Evolutionary conservation across 1,140 invertebrate species (phyloP), one percentile per base, ranked within the genome.

Genomic region (Leucophenga varia): DNA sequence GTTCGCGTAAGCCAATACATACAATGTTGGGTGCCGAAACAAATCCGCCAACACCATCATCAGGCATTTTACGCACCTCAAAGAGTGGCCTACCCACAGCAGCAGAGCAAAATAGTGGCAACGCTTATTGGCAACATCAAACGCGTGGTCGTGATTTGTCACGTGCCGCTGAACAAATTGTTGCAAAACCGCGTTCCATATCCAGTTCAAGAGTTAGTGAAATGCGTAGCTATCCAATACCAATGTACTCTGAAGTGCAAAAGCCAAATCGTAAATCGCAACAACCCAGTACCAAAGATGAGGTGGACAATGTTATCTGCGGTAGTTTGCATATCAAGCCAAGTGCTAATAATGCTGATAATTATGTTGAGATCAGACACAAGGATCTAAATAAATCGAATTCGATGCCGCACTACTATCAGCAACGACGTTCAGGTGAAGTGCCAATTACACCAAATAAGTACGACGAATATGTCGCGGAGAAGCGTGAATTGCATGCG

Each of bases 1-100:
- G 84, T 50, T 85, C 84, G 42, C 64, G 85, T 21, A 81, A 82
- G 61, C 84, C 84, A 18, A 86, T 86, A 51, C 82, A 82, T 53
- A n/a, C n/a, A n/a, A 78, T 84, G 61, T 49, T 60, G 47, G 59
- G 60, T 22, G 7, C 51, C 5, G 10, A 25, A 25, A 25, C 22
- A 6, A 10, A 19, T 40, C 13, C 43, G 17, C 21, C 36, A 0
- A 56, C 63, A 1, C 31, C 51, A 0, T 64, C 61, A 2, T 57
- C 53, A 22, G 69, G 69, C 3, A 46, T 64, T 7, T 28, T 74
- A 12, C 48, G 72, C 22, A 74, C 72, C 13, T 59, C 72, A 2
- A 74, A 71, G 41, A 74, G 68, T 43, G 72, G 72, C 6, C 20
- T 74, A 13, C 51, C 63, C 25, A 51, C 44, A 2, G 32, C 35